Evolutionary conservation across 2,113 vertebrate genomes (phyloP).

Genomic region (Megaceryle maxima): DNA sequence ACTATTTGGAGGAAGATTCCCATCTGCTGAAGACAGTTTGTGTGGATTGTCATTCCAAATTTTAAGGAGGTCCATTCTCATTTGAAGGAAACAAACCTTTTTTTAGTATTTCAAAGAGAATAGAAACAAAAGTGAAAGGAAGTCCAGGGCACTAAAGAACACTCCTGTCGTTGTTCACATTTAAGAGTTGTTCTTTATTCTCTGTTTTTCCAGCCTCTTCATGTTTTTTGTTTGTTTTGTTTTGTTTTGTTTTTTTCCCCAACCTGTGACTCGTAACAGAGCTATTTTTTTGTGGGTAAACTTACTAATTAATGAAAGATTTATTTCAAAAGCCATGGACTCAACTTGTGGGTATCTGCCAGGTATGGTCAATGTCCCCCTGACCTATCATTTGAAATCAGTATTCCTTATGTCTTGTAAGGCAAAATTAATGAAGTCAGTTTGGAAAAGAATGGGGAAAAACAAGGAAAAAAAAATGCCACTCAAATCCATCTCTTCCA

Average conservation of each 20-base stretch:
- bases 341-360: not conserved
- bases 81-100: not conserved
- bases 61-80: not conserved
- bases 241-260: too few species aligned
- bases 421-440: not conserved
- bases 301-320: not conserved
- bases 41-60: not conserved
- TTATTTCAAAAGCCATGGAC: not conserved
- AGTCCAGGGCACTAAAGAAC: not conserved
- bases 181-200: not conserved
- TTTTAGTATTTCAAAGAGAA: not conserved
- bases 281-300: not conserved
- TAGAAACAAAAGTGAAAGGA: constrained; percentile 33
- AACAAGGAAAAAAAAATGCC: not conserved
- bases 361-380: not conserved
- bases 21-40: not conserved
- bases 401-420: not conserved
- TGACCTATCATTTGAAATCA: not conserved
- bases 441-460: not conserved
- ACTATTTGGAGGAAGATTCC: not conserved
- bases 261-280: not conserved
- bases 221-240: not conserved
- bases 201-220: not conserved
- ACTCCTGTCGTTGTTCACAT: not conserved
- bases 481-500: not conserved